Percentiles rank a stretch among this genome's conserved stretches.
Evolutionary conservation across 1,140 invertebrate genomes (phyloP).

Genomic region (Papilio glaucus): DNA sequence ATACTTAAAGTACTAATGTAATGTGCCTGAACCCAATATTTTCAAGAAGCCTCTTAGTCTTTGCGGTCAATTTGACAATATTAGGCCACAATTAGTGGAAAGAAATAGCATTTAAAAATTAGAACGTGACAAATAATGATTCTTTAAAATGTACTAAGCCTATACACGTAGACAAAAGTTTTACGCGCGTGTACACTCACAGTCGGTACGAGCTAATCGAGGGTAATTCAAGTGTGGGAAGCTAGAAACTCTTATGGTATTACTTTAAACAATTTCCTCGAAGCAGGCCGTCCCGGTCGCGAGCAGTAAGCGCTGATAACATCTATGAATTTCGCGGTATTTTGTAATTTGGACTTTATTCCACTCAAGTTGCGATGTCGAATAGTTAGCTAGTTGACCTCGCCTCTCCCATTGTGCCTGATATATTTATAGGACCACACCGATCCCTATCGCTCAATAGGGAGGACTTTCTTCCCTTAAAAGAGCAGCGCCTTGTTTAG

Average conservation of each 20-base stretch:
- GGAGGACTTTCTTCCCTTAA: not conserved
- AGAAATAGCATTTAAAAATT: no score
- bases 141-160: no score
- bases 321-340: conserved; percentile 37
- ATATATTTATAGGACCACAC: conserved; percentile 36
- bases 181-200: not conserved
- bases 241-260: conserved; percentile 31
- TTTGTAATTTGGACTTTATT: conserved; percentile 39
- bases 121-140: no score
- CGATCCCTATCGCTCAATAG: conserved; percentile 28
- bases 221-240: conserved; percentile 24
- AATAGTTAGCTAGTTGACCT: conserved; percentile 33
- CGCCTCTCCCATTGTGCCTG: conserved; percentile 28
- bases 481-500: no score
- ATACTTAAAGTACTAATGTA: no score
- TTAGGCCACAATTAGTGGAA: no score
- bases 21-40: no score
- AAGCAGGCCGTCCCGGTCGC: conserved; percentile 32
- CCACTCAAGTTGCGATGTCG: conserved; percentile 35
- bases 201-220: not conserved
- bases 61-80: no score
- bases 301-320: conserved; percentile 22
- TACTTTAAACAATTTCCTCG: conserved; percentile 34
- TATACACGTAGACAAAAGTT: not conserved
- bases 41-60: no score